phyloP scores from a whole-genome alignment of 2,888 invertebrate genomes.

The Xylota segnis region DNA sequence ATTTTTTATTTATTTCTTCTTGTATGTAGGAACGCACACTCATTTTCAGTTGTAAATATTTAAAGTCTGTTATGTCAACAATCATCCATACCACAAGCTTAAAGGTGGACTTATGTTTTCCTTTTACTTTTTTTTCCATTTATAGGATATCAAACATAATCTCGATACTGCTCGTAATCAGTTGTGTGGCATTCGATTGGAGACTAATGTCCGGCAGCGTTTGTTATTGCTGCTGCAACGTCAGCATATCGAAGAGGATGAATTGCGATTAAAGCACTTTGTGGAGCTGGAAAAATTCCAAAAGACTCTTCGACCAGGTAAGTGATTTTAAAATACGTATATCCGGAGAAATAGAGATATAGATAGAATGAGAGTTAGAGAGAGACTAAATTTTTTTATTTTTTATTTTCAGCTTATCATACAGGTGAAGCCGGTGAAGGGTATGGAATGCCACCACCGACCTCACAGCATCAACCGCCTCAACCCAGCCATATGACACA shows the following conservation, averaged over 20 bases:
- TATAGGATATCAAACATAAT: slow-evolving; percentile 84
- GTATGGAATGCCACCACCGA: slow-evolving; percentile 40
- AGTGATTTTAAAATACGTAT: slow-evolving; percentile 58
- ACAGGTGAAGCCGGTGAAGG: slow-evolving; percentile 38
- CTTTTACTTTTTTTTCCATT: slow-evolving; percentile 42
- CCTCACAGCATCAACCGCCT: slow-evolving; percentile 56
- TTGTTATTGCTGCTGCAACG: slow-evolving; percentile 83
- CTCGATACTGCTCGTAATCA: slow-evolving; percentile 83
- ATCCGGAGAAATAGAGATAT: too few species aligned
- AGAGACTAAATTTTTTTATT: background rate
- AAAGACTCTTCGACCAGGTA: slow-evolving; percentile 82
- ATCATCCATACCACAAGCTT: background rate
- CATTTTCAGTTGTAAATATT: slow-evolving; percentile 42
- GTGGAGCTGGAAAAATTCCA: slow-evolving; percentile 84
- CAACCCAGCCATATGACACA: slow-evolving; percentile 24
- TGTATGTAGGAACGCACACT: slow-evolving; percentile 22
- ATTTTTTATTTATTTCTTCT: background rate
- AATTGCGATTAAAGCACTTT: slow-evolving; percentile 83
- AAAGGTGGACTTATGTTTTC: background rate
- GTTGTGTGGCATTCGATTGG: slow-evolving; percentile 82
- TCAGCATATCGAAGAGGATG: slow-evolving; percentile 84
- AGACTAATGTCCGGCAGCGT: slow-evolving; percentile 83
- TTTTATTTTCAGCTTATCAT: slow-evolving; percentile 57
- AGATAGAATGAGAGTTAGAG: too few species aligned
- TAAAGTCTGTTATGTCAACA: slow-evolving; percentile 1